Percentiles rank a stretch among this genome's conserved stretches.
phyloP scores from a whole-genome alignment of 2,113 vertebrate genomes.

The Athene cunicularia region DNA sequence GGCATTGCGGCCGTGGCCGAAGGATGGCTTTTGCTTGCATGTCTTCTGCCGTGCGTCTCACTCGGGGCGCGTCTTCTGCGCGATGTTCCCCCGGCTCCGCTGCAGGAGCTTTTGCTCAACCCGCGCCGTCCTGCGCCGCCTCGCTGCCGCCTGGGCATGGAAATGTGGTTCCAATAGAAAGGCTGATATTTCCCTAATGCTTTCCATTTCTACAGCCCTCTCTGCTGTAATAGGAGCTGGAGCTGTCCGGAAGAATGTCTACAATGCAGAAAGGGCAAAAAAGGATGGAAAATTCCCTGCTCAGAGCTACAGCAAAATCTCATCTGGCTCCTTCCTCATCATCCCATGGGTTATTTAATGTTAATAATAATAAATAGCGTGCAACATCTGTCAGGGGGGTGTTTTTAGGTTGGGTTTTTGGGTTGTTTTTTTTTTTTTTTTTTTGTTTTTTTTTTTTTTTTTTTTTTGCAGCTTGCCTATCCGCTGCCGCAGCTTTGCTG shows the following conservation, averaged over 20 bases:
- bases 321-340: conserved; percentile 14
- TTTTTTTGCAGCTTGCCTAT: neutral
- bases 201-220: conserved; percentile 9
- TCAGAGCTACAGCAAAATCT: neutral
- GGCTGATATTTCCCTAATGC: neutral
- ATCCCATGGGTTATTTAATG: neutral
- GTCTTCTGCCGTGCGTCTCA: fast-evolving
- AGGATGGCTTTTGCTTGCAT: neutral
- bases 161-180: conserved; percentile 23
- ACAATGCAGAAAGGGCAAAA: neutral
- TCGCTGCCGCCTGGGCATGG: neutral
- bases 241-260: conserved; percentile 16
- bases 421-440: too few species aligned
- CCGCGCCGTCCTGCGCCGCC: fast-evolving
- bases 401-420: neutral
- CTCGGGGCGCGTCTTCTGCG: fast-evolving
- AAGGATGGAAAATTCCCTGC: neutral
- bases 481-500: neutral
- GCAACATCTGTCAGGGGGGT: neutral
- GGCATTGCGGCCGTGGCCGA: fast-evolving
- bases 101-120: fast-evolving
- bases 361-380: neutral
- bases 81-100: neutral
- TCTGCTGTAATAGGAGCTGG: conserved; percentile 19
- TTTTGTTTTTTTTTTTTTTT: neutral